Evolutionary conservation across 2,113 vertebrate genomes (phyloP), one percentile per base, ranked within the genome.

Genomic region (Amphilophus citrinellus): DNA sequence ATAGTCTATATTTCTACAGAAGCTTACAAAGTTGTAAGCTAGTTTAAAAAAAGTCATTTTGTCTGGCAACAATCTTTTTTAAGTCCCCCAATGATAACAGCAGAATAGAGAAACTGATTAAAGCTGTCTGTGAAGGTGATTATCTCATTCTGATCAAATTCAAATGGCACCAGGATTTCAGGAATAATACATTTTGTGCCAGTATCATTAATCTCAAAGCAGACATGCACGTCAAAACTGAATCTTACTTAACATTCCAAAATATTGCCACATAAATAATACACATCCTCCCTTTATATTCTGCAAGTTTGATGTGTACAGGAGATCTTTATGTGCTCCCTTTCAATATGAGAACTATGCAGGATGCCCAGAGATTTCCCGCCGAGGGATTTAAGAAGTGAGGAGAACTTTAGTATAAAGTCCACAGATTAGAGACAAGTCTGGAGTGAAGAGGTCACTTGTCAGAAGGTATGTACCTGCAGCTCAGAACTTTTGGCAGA

Each of bases 401-500:
- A 83, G 59, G 60, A 79, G 39, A 84, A 84, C 39, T 15, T 75
- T 47, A n/a, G 60, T 44, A 56, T 77, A 61, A 89, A 89, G 39
- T 80, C 39, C 56, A 82, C 11, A 80, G 80, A 82, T 90, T 81
- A 86, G 83, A 66, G 20, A 58, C 20, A 39, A 87, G 61, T 83
- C 65, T 59, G 62, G 57, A 68, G 42, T 50, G 81, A 76, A n/a
- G 60, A 59, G 89, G 58, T 82, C 83, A 90, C 86, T 86, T 88
- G 71, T 89, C 79, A 84, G 76, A 65, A 83, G 80, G 79, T 57
- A 80, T 76, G 61, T 91, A 96, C 96, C 96, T 95, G 93, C 57
- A 89, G 88, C 61, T 92, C 86, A 56, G 75, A 58, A 76, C 35
- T 86, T 89, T 88, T 92, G 30, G 79, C 82, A 73, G 88, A 77